Evolutionary conservation across 2,113 vertebrate genomes (phyloP).

Genomic region (Nestor notabilis): DNA sequence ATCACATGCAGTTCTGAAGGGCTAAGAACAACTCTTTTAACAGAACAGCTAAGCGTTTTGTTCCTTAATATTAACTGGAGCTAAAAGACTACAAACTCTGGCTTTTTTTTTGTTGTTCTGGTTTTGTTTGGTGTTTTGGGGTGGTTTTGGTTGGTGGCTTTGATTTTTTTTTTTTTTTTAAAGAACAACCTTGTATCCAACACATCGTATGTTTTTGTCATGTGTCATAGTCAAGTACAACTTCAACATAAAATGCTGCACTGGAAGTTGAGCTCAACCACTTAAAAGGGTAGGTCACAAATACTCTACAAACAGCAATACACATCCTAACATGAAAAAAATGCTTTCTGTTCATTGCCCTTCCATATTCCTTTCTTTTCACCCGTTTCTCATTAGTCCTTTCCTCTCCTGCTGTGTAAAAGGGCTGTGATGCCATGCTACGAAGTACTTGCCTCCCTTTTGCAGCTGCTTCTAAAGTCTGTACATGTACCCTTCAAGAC

Average conservation of each 20-base stretch:
- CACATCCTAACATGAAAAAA: not conserved
- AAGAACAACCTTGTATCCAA: not conserved
- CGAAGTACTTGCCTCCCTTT: not conserved
- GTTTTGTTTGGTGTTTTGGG: not conserved
- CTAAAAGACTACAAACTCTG: not conserved
- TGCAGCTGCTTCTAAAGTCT: not conserved
- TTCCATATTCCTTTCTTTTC: not conserved
- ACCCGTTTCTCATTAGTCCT: not conserved
- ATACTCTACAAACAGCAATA: not conserved
- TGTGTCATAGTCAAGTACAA: not conserved
- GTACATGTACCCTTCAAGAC: not conserved
- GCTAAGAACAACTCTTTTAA: not conserved
- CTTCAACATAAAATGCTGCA: not conserved
- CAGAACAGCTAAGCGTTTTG: not conserved
- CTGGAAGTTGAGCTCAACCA: not conserved
- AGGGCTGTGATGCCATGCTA: not conserved
- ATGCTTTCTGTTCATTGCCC: not conserved
- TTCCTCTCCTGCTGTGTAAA: not conserved
- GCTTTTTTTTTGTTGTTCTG: not conserved
- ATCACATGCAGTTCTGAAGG: conserved; percentile 11
- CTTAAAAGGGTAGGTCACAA: not conserved
- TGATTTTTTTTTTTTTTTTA: not conserved
- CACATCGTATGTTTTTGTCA: not conserved
- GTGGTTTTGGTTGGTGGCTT: not conserved
- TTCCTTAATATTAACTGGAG: conserved; percentile 27